Percentiles rank a stretch among this genome's conserved stretches.
Evolutionary conservation across 1,140 invertebrate species (phyloP).

Genomic region (Magallana angulata): DNA sequence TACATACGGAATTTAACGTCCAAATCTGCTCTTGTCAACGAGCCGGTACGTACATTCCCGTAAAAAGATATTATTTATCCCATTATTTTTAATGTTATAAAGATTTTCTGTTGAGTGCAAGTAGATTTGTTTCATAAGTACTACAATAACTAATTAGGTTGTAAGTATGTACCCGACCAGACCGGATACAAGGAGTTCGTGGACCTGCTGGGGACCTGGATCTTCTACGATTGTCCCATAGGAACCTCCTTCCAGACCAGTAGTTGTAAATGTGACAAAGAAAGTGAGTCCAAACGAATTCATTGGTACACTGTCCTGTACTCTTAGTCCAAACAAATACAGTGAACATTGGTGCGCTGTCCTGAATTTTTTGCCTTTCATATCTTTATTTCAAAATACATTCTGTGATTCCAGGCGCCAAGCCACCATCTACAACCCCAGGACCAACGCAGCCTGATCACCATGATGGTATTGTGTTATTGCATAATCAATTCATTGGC

Average conservation of each 20-base stretch:
- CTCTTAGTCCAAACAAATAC: no score
- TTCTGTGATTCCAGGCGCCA: background rate
- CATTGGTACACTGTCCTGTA: no score
- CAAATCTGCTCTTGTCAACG: conserved; percentile 43
- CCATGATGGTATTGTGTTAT: background rate
- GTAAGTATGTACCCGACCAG: conserved; percentile 14
- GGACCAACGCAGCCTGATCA: background rate
- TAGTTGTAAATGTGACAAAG: conserved; percentile 40
- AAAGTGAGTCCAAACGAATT: background rate
- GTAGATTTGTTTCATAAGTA: no score
- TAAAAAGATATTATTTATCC: no score
- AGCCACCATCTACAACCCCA: background rate
- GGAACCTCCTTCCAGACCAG: conserved; percentile 16
- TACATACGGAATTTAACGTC: conserved; percentile 46
- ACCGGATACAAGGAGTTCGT: conserved; percentile 23
- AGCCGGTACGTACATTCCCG: background rate
- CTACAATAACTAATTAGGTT: background rate
- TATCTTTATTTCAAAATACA: background rate
- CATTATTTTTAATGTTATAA: no score
- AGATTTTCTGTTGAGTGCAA: no score
- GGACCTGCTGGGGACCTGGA: background rate
- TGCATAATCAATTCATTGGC: no score
- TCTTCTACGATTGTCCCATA: conserved; percentile 33
- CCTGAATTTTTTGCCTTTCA: no score
- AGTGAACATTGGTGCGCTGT: no score